Percentiles rank a stretch among this genome's conserved stretches.
Evolutionary conservation across 2,888 invertebrate species (phyloP).

Genomic region (Cephus pulcher): DNA sequence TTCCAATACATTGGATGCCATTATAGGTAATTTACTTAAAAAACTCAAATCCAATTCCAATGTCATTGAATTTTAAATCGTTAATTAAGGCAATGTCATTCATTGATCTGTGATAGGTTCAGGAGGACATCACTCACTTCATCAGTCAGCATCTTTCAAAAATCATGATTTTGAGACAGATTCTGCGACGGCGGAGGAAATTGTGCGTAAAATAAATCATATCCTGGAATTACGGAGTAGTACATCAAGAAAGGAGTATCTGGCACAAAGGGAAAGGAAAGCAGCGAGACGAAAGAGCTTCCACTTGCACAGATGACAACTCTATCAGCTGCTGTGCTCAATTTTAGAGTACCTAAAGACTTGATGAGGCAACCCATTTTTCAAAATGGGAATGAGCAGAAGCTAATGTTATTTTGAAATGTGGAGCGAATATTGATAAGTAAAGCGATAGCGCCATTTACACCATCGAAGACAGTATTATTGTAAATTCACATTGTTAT

Average conservation of each 20-base stretch:
- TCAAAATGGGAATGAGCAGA: slow-evolving; percentile 7
- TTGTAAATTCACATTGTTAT: not conserved
- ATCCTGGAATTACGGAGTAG: slow-evolving; percentile 87
- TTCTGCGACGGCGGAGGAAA: slow-evolving; percentile 79
- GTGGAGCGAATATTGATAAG: not conserved
- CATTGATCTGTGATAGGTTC: not conserved
- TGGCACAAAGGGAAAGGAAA: slow-evolving; percentile 80
- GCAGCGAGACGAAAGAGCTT: slow-evolving; percentile 74
- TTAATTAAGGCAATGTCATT: not conserved
- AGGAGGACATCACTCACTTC: slow-evolving; percentile 46
- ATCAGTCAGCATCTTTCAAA: slow-evolving; percentile 77
- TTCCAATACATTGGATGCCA: slow-evolving; percentile 43
- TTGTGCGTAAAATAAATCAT: slow-evolving; percentile 87
- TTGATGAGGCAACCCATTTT: slow-evolving; percentile 18
- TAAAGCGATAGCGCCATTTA: not conserved
- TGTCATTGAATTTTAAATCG: not conserved
- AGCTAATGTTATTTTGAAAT: not conserved
- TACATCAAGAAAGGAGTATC: slow-evolving; percentile 83
- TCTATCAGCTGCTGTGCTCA: slow-evolving; percentile 38
- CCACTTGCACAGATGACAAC: slow-evolving; percentile 65
- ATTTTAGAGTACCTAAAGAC: slow-evolving; percentile 46
- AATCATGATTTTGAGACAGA: slow-evolving; percentile 91
- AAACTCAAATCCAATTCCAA: not conserved
- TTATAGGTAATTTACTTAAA: slow-evolving; percentile 15
- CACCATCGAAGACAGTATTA: not conserved